Base-by-base conservation (phyloP, 2,888 invertebrate species). In the Epsilonema sp. region DNA sequence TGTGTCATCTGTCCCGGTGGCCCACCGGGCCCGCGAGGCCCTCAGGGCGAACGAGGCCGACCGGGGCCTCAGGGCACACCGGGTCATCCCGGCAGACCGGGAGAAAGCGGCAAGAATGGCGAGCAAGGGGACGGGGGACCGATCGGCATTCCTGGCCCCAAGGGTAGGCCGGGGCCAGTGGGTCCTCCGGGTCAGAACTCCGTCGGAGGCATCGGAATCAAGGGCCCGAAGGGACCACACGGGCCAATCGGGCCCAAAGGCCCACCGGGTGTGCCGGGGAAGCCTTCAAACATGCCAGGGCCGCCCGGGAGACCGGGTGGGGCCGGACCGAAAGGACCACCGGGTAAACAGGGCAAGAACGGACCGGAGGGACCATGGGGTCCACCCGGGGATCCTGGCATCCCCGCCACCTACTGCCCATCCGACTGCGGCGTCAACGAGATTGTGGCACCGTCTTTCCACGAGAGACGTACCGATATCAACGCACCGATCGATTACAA, bases 1-100 rank as follows among this genome's bases (percentile, higher is more conserved):
- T 62, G 62, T 45, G 56, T 58, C 4, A 58, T 62, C 37, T 62
- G 62, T 39, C 62, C 62, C 21, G 61, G 55, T 24, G 62, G 62
- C 39, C 62, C 62, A n/a, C 59, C 60, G 20, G 61, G 62, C 36
- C 57, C 56, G 42, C 36, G 47, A 41, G 64, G 64, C 41, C 49
- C 54, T n/a, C 61, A 60, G 47, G 64, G 63, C 41, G 61, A 63
- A 44, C 53, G 61, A 26, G 65, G 61, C 16, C 49, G 56, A 44
- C 47, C 55, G 21, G 62, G 58, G 22, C 42, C 50, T 3, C 49
- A 50, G 39, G 62, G 59, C 38, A 47, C 46, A 41, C 22, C 37
- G 42, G 63, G 58, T 20, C 42, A 47, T 24, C 50, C 51, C 26
- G 61, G 59, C 31, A 54, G 53, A 2, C 51, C 50, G 37, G 64